A percentile compares a stretch with the other conserved stretches of the same genome.
Evolutionary conservation across 2,888 invertebrate genomes (phyloP).

Genomic region (Eupeodes luniger): DNA sequence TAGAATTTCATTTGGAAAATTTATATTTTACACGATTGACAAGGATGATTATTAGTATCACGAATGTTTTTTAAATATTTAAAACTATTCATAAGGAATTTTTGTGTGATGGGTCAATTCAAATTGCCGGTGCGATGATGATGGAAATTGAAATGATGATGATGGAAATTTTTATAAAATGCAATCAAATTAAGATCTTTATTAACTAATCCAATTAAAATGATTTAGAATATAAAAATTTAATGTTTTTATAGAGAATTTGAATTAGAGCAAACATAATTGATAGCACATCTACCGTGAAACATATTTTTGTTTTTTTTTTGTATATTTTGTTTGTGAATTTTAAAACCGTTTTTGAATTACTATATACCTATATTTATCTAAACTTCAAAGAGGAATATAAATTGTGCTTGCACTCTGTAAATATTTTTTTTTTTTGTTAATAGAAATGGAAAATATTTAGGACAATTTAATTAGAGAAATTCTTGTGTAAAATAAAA

Average conservation of each 20-base stretch:
- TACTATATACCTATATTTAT: neutral
- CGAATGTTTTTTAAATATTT: slow-evolving; percentile 12
- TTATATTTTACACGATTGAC: slow-evolving; percentile 6
- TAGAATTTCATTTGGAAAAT: slow-evolving; percentile 11
- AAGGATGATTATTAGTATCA: neutral
- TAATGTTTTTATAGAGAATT: neutral
- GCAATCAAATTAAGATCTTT: slow-evolving; percentile 35
- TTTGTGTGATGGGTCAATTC: neutral
- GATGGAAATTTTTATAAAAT: neutral
- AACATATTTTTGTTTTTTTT: neutral
- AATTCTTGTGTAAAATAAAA: too few species aligned
- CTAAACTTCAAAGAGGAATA: too few species aligned
- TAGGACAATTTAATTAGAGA: too few species aligned
- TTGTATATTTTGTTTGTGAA: slow-evolving; percentile 6
- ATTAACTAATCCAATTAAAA: slow-evolving; percentile 29
- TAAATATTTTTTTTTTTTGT: too few species aligned
- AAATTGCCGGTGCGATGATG: neutral
- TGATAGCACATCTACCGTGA: slow-evolving; percentile 16
- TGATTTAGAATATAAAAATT: slow-evolving; percentile 11
- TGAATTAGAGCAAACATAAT: slow-evolving; percentile 34
- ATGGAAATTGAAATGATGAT: neutral
- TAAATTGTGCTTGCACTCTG: too few species aligned
- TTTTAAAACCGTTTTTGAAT: neutral
- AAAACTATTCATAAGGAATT: neutral
- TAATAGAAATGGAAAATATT: too few species aligned